Conservation (phyloP, 1,140 invertebrate genomes). For the Pentalonia nigronervosa region DNA sequence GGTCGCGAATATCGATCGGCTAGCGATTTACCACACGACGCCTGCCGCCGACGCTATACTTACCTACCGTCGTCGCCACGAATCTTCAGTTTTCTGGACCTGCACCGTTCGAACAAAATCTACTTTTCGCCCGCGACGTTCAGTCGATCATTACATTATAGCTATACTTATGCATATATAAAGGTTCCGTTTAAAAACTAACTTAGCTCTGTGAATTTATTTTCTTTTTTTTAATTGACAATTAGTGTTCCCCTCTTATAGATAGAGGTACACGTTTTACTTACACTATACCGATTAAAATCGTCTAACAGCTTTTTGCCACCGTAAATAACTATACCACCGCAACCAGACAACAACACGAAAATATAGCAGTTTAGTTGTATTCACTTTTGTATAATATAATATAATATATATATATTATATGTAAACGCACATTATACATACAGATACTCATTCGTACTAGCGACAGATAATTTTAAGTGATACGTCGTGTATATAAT, state of each 20-base stretch:
- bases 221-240: not conserved
- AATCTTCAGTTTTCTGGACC: slow-evolving; percentile 19
- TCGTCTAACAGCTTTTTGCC: not conserved
- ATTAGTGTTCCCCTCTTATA: not conserved
- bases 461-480: not conserved
- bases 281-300: not conserved
- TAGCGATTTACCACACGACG: slow-evolving; percentile 50
- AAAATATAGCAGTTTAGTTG: not conserved
- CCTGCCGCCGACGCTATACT: not conserved
- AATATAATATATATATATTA: not conserved
- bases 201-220: not conserved
- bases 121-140: not conserved
- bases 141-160: not conserved
- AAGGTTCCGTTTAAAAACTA: not conserved
- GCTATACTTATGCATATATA: not conserved
- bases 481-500: not conserved
- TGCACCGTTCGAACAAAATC: not conserved
- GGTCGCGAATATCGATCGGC: slow-evolving; percentile 53
- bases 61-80: not conserved
- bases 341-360: not conserved
- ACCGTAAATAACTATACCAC: not conserved
- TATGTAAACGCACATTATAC: not conserved
- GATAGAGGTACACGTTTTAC: not conserved
- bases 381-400: not conserved
- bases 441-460: not conserved